Percentiles rank a stretch among this genome's conserved stretches.
These are phyloP conservation scores for Caenorhabditis zanzibari DNA, from an alignment of 2,888 invertebrate genomes.

Conservation along the genomic window DNA sequence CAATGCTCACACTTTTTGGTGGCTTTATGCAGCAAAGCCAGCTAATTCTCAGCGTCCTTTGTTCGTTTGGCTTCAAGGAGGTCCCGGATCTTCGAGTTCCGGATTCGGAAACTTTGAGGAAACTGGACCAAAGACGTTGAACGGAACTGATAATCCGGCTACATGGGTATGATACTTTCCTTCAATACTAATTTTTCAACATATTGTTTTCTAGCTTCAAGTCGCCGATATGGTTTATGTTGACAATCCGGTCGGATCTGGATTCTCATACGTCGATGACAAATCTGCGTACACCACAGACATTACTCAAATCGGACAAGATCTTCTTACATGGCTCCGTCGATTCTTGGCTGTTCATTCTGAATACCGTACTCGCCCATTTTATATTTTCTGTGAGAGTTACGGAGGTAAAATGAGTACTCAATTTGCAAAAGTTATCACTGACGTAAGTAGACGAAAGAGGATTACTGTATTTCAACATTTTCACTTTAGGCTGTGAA, in stretches of 20 bases:
- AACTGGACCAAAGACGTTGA: slow-evolving; percentile 89
- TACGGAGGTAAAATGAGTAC: slow-evolving; percentile 96
- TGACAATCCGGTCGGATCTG: slow-evolving; percentile 93
- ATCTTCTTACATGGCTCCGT: slow-evolving; percentile 89
- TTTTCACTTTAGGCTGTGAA: slow-evolving; percentile 86
- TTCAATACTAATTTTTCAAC: background rate
- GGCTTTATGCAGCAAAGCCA: slow-evolving; percentile 88
- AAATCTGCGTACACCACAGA: slow-evolving; percentile 79
- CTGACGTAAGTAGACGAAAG: slow-evolving; percentile 84
- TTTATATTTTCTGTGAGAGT: slow-evolving; percentile 93
- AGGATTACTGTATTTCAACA: background rate
- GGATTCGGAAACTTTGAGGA: slow-evolving; percentile 93
- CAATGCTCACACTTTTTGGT: slow-evolving; percentile 84
- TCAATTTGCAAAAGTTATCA: slow-evolving; percentile 88
- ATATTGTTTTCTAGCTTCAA: slow-evolving; percentile 86
- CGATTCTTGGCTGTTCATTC: slow-evolving; percentile 88
- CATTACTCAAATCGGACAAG: slow-evolving; percentile 87
- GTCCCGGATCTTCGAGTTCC: slow-evolving; percentile 90
- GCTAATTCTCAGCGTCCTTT: slow-evolving; percentile 86
- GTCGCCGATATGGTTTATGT: slow-evolving; percentile 91
- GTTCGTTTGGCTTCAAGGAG: slow-evolving; percentile 92
- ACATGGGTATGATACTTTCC: slow-evolving; percentile 88
- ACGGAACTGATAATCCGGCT: slow-evolving; percentile 88
- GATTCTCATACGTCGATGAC: slow-evolving; percentile 88
- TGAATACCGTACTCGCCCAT: slow-evolving; percentile 88